A percentile compares a stretch with the other conserved stretches of the same genome.
Conservation (phyloP, 2,113 vertebrate genomes). For the Myotis yumanensis region DNA sequence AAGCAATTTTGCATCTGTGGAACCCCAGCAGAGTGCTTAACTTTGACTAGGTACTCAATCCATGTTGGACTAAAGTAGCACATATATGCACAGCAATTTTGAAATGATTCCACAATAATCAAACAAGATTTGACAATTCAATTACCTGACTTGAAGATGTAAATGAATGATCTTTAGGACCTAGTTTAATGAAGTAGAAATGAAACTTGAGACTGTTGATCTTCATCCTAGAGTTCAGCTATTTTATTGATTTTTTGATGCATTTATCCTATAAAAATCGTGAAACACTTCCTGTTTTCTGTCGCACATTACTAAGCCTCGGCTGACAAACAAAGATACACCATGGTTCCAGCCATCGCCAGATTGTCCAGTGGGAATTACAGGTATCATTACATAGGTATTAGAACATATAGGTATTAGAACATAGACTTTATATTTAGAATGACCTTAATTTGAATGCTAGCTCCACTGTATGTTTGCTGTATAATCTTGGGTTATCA, state of each 20-base stretch:
- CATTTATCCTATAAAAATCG: not conserved
- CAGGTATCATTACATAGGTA: not conserved
- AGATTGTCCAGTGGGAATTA: not conserved
- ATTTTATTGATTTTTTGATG: not conserved
- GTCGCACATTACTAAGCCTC: not conserved
- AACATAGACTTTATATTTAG: not conserved
- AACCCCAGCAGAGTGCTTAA: not conserved
- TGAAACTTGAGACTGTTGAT: not conserved
- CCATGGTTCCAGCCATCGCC: not conserved
- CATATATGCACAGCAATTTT: not conserved
- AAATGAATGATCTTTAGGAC: not conserved
- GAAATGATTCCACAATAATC: not conserved
- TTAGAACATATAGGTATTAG: not conserved
- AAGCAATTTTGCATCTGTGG: not conserved
- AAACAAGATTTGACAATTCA: slow-evolving; percentile 5
- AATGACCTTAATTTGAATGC: not conserved
- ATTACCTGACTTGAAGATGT: not conserved
- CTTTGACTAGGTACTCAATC: not conserved
- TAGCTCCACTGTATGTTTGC: not conserved
- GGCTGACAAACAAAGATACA: not conserved
- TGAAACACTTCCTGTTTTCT: not conserved
- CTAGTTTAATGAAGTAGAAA: not conserved
- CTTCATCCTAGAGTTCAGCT: not conserved
- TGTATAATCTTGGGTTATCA: not conserved
- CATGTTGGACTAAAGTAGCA: not conserved